Conservation (phyloP, 2,888 invertebrate species). For the Pseudanteris insignis region DNA sequence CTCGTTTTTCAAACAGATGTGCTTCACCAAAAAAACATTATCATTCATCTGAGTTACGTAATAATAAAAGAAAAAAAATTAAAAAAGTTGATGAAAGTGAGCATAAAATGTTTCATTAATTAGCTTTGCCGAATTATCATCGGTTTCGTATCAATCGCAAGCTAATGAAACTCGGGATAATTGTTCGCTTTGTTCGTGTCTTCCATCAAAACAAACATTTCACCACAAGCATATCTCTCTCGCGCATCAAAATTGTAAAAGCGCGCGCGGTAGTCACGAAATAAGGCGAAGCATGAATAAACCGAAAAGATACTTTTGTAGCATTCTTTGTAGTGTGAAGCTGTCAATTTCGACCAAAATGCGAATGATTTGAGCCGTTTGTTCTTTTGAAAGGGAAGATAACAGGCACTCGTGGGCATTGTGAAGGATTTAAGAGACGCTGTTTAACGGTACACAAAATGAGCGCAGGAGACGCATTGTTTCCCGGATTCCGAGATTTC, state of each 20-base stretch:
- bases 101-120: too few species aligned
- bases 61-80: too few species aligned
- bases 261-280: conserved; percentile 19
- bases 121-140: too few species aligned
- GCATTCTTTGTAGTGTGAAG: conserved; percentile 39
- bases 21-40: too few species aligned
- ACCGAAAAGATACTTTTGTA: conserved; percentile 10
- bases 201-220: too few species aligned
- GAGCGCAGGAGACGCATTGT: conserved; percentile 32
- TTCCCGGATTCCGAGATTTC: conserved; percentile 27
- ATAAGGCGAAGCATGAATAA: conserved; percentile 4
- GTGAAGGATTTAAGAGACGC: conserved; percentile 21
- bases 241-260: background rate
- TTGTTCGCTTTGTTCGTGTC: too few species aligned
- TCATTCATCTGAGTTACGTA: too few species aligned
- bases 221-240: background rate
- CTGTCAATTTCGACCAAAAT: conserved; percentile 35
- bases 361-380: conserved; percentile 27
- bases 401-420: conserved; percentile 24
- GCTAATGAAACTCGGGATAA: background rate
- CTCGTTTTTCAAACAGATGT: too few species aligned
- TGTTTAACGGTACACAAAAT: conserved; percentile 35
- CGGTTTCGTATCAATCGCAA: background rate
- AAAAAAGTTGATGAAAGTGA: too few species aligned
- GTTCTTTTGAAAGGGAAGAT: conserved; percentile 30